phyloP scores from a whole-genome alignment of 2,888 invertebrate species.

The Iselma pallidipennis region DNA sequence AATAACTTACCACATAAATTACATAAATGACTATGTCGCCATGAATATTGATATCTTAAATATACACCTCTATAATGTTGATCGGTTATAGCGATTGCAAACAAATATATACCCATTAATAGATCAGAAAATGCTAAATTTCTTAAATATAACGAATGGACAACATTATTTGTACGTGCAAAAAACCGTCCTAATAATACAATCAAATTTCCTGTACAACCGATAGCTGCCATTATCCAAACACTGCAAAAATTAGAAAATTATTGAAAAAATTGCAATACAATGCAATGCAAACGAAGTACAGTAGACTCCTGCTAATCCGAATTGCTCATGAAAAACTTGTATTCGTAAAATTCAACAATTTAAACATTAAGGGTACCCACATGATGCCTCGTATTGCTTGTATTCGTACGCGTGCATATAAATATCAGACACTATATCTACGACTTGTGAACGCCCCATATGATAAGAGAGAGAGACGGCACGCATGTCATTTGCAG shows the following conservation, averaged over 20 bases:
- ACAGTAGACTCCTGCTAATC: too few relatives aligned
- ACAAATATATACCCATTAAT: constrained; percentile 66
- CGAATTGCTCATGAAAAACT: too few relatives aligned
- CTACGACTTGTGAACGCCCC: too few relatives aligned
- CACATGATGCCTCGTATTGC: too few relatives aligned
- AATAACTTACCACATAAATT: constrained; percentile 61
- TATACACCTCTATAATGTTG: constrained; percentile 60
- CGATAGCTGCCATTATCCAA: constrained; percentile 65
- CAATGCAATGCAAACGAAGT: too few relatives aligned
- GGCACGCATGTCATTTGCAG: too few relatives aligned
- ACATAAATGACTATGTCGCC: constrained; percentile 63
- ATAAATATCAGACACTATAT: too few relatives aligned
- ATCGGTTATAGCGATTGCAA: constrained; percentile 63
- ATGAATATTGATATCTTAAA: constrained; percentile 60
- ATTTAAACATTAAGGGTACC: too few relatives aligned
- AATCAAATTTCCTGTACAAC: constrained; percentile 62
- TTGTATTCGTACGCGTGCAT: too few relatives aligned
- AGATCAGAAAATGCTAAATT: constrained; percentile 66
- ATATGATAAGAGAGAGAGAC: too few relatives aligned
- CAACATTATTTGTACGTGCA: constrained; percentile 60
- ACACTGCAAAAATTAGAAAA: constrained; percentile 58
- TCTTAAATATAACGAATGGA: constrained; percentile 65
- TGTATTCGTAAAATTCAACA: too few relatives aligned
- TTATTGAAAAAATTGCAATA: neutral
- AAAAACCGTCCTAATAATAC: constrained; percentile 62